Base-by-base conservation (phyloP, 2,888 invertebrate genomes). In the Hydrotaea diabolus region DNA sequence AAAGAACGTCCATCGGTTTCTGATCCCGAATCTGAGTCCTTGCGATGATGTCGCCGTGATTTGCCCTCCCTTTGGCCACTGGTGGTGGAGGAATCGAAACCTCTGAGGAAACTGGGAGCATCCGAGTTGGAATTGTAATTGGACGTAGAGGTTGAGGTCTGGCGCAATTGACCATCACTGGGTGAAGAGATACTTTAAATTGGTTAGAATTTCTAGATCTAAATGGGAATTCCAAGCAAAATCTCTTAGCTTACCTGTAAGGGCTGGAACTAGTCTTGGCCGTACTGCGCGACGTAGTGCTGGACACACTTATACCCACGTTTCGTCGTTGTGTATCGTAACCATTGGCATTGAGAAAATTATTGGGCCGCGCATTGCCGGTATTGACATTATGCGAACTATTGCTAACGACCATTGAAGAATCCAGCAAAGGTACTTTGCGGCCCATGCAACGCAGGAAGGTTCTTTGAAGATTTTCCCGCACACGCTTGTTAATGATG, bases 221-320 rank as follows among this genome's bases (percentile, higher is more conserved):
- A n/a, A n/a, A 15, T 59, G 1, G 13, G 15, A 75, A 73, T 80
- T 76, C 49, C 7, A 4, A 21, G 77, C 15, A 0, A 43, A 62
- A 59, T 66, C n/a, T 31, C 9, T 21, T n/a, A 64, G 86, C 83
- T 87, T 91, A 95, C 95, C 96, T 95, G 90, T 98, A 98, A 11
- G 98, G 97, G 92, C 98, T 97, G 36, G 98, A 97, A 88, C 97
- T 96, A 15, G 98, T 98, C 92, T 98, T 98, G 71, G 97, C 98
- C 0, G 98, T 98, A 39, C 98, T 98, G 86, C 98, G 94, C 0
- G 98, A 98, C 0, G 98, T 98, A 0, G 98, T 98, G 83, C 98
- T 98, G 0, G 98, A 98, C 0, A 98, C 97, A 13, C 98, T 98
- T 88, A 98, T 98, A 43, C 98, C 98, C 85, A 98, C 96, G 91